These are phyloP conservation scores for Sesamia inferens DNA, from an alignment of 2,888 invertebrate genomes.

Conservation along the genomic window DNA sequence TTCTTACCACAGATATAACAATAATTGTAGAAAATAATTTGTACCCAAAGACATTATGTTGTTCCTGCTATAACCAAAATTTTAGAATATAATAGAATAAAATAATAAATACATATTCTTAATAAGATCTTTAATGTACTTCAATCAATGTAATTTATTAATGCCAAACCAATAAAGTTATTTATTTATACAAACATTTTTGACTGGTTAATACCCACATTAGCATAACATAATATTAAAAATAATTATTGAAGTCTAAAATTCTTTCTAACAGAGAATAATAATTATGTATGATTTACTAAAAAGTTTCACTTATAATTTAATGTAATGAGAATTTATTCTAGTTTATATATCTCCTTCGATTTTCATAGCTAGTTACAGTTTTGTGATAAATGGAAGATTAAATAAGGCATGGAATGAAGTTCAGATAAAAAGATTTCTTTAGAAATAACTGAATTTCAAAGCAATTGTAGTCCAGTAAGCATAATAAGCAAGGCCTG, in stretches of 20 bases:
- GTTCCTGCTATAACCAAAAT: constrained; percentile 44
- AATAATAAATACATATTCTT: constrained; percentile 66
- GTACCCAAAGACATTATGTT: constrained; percentile 29
- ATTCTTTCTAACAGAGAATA: constrained; percentile 37
- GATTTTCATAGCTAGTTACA: constrained; percentile 46
- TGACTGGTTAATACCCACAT: constrained; percentile 40
- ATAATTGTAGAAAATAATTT: constrained; percentile 11
- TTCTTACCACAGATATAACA: constrained; percentile 4
- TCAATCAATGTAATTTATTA: constrained; percentile 76
- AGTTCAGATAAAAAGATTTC: neutral
- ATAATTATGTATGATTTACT: constrained; percentile 39
- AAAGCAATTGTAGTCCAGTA: neutral
- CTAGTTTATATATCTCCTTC: constrained; percentile 38
- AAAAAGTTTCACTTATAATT: constrained; percentile 50
- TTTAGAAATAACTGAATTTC: neutral
- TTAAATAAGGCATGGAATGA: constrained; percentile 1
- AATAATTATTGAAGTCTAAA: constrained; percentile 49
- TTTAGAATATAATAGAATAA: constrained; percentile 62
- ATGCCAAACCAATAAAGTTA: constrained; percentile 80
- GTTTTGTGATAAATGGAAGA: constrained; percentile 3
- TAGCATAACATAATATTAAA: constrained; percentile 47
- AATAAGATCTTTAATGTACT: constrained; percentile 76
- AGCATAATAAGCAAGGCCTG: neutral
- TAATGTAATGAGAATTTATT: constrained; percentile 47
- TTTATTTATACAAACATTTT: constrained; percentile 72